phyloP scores from a whole-genome alignment of 2,113 vertebrate genomes.

The Neoarius graeffei region DNA sequence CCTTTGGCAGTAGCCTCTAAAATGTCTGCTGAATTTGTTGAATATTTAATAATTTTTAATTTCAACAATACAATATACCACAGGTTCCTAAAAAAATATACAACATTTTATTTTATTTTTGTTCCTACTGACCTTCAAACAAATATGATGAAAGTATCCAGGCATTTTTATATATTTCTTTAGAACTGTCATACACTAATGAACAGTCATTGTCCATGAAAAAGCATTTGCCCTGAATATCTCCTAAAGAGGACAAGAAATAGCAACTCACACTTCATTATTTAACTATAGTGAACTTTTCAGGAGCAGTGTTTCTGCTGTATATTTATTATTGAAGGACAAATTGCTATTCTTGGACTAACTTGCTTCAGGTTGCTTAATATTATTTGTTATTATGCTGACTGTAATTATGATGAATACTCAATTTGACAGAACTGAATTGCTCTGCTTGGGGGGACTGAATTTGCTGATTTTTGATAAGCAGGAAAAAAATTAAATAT shows the following conservation, averaged over 20 bases:
- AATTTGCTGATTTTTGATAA: background rate
- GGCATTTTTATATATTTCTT: background rate
- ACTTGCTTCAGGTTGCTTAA: background rate
- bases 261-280: background rate
- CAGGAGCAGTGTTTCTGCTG: background rate
- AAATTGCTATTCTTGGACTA: background rate
- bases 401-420: conserved; percentile 16
- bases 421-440: background rate
- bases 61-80: background rate
- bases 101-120: no score
- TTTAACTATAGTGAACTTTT: background rate
- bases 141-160: background rate
- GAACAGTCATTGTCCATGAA: background rate
- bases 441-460: background rate
- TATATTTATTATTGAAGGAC: background rate
- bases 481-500: background rate
- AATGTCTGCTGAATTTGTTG: background rate
- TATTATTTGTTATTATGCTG: background rate
- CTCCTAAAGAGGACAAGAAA: background rate
- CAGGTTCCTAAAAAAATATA: background rate
- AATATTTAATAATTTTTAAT: background rate
- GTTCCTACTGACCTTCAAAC: background rate
- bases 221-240: background rate
- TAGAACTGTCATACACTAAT: background rate
- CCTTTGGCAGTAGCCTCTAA: background rate